Base-by-base conservation (phyloP, 2,797 vertebrate genomes). In the Alauda arvensis region DNA sequence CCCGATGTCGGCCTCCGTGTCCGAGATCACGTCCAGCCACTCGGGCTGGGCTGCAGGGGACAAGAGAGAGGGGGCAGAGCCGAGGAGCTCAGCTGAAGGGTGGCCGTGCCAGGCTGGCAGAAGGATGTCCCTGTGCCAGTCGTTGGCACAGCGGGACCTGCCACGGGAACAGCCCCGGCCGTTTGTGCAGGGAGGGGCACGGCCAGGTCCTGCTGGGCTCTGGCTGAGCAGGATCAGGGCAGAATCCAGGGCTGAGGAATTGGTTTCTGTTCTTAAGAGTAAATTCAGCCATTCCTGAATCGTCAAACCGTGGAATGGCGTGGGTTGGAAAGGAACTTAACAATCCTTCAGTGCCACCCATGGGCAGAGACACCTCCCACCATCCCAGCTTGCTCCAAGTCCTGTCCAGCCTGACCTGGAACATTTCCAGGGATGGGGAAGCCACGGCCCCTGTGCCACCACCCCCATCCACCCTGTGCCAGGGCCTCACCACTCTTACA, bases 1-100 rank as follows among this genome's bases (percentile, higher is more conserved):
- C 52, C 98, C 99, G 79, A 99, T 99, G 96, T 99, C 99, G 4
- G 98, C 98, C 88, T 99, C 99, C 0, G 97, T 99, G 96, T 99
- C 98, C 1, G 98, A 97, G 97, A 99, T 99, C 91, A 99, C 98
- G 77, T 98, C 97, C 88, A 99, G 91, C 99, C 99, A 99, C 52
- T 99, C 98, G 0, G 99, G 99, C 95, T 99, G 99, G 95, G 98
- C 99, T 99, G 95, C 18, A 1, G 40, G 53, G 70, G 62, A 53
- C 62, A 18, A 39, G 76, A 85, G 76, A 46, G 49, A 49, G 51
- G 76, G 15, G 76, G 14, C 67, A 91, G 70, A 89, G n/a, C n/a
- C n/a, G n/a, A 89, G 49, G 43, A 21, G 83, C 56, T 88, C 65
- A 74, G 91, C 37, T 43, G 67, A 33, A 85, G 45, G 68, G 63